Evolutionary conservation across 2,113 vertebrate species (phyloP), one percentile per base, ranked within the genome.

Genomic region (Pseudopipra pipra): DNA sequence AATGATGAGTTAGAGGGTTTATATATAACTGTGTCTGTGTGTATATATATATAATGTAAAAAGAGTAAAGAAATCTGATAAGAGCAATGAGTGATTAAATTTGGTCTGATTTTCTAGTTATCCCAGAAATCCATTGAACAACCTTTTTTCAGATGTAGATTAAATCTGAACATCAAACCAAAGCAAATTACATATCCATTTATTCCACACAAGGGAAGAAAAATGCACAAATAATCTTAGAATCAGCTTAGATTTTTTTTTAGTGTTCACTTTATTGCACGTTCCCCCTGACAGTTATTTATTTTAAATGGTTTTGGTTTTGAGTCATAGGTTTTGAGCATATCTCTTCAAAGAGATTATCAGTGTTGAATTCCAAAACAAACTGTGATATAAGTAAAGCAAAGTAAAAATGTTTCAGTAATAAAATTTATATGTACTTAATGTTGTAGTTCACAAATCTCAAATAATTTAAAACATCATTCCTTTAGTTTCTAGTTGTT

Each of bases 51-150:
- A 6, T 49, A 39, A 49, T 20, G 1, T 58, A 39, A 55, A 82
- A 87, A 74, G 12, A 31, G 25, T 43, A 87, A n/a, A 62, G 8
- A 72, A 43, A 41, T 30, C 25, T 65, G 58, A 8, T 86, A 74
- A 80, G 31, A 89, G 17, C 2, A 73, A 13, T 47, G 5, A 91
- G 18, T 58, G 27, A 23, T 76, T 90, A 95, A 52, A 82, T 72
- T 77, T 87, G 39, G 33, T 80, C 35, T 77, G 51, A 44, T 83
- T 93, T 90, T 79, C 78, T 94, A 83, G 72, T 90, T 88, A 86
- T 68, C 37, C 16, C 52, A 82, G 82, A 93, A 96, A 95, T 67
- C 21, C 11, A 66, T 22, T 88, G 19, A 80, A 47, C 8, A 47
- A 24, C 11, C 3, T 44, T 87, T 89, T 87, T 79, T 71, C 43